These are phyloP conservation scores for Halictus ligatus DNA, from an alignment of 2,888 invertebrate genomes.

Conservation along the genomic window DNA sequence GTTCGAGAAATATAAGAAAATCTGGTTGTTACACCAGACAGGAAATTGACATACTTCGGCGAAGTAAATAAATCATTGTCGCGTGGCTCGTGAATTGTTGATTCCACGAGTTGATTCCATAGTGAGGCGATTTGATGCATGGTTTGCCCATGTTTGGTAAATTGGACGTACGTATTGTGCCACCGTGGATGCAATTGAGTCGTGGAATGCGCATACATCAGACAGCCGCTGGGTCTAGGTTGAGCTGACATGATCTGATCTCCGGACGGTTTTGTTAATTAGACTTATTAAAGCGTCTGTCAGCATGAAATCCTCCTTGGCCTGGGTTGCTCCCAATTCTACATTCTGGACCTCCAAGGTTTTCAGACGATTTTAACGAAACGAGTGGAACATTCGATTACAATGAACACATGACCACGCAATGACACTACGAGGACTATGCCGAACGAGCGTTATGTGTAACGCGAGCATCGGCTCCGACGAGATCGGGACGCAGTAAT, in stretches of 20 bases:
- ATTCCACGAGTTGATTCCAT: too few relatives aligned
- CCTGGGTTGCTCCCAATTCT: not conserved
- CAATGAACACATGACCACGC: not conserved
- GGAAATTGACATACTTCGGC: not conserved
- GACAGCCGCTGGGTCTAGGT: constrained; percentile 41
- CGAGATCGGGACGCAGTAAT: constrained; percentile 35
- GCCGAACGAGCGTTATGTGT: constrained; percentile 18
- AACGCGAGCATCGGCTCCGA: constrained; percentile 14
- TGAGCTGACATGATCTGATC: constrained; percentile 34
- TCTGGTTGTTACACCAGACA: too few relatives aligned
- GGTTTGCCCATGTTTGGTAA: constrained; percentile 3
- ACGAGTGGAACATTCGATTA: not conserved
- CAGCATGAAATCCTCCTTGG: not conserved
- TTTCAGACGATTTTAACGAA: not conserved
- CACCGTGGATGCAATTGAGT: constrained; percentile 3
- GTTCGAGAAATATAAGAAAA: not conserved
- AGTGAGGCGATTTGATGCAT: not conserved
- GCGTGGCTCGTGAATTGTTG: not conserved
- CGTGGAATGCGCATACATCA: constrained; percentile 10
- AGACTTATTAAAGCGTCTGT: not conserved
- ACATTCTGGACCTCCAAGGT: not conserved
- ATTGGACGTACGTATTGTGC: constrained; percentile 5
- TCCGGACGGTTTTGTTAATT: constrained; percentile 21
- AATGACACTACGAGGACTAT: constrained; percentile 4
- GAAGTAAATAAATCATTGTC: not conserved